A percentile compares a stretch with the other conserved stretches of the same genome.
Evolutionary conservation across 2,888 invertebrate species (phyloP).

Genomic region (Chalcis sispes): DNA sequence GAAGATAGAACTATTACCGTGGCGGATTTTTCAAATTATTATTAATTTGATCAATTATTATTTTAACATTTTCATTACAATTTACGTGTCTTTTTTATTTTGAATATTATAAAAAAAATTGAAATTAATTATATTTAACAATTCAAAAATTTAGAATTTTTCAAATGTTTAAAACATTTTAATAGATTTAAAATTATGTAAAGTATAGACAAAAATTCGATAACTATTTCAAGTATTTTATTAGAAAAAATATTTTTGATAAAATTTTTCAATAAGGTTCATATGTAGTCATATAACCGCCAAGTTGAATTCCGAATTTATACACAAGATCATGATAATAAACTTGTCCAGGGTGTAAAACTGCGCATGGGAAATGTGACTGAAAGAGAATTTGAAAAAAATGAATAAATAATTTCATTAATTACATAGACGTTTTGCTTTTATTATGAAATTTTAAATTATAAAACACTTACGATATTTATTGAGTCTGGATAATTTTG

Average conservation of each 20-base stretch:
- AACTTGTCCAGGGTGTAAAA: slow-evolving; percentile 84
- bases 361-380: slow-evolving; percentile 85
- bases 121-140: too few relatives aligned
- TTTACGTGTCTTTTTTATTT: too few relatives aligned
- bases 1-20: too few relatives aligned
- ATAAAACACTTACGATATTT: slow-evolving; percentile 80
- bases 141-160: too few relatives aligned
- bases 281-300: slow-evolving; percentile 61
- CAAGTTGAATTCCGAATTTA: slow-evolving; percentile 80
- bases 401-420: too few relatives aligned
- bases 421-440: too few relatives aligned
- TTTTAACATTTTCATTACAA: too few relatives aligned
- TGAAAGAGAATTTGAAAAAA: slow-evolving; percentile 74
- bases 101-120: too few relatives aligned
- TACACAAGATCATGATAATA: slow-evolving; percentile 85
- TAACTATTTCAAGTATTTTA: not conserved
- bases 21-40: too few relatives aligned
- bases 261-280: not conserved
- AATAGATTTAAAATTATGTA: too few relatives aligned
- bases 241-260: not conserved
- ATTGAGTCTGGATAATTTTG: slow-evolving; percentile 94
- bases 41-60: too few relatives aligned
- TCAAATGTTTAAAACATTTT: too few relatives aligned
- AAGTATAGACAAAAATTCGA: not conserved
- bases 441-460: not conserved